A percentile compares a stretch with the other conserved stretches of the same genome.
Evolutionary conservation across 2,888 invertebrate species (phyloP).

Genomic region (Allophyes oxyacanthae): DNA sequence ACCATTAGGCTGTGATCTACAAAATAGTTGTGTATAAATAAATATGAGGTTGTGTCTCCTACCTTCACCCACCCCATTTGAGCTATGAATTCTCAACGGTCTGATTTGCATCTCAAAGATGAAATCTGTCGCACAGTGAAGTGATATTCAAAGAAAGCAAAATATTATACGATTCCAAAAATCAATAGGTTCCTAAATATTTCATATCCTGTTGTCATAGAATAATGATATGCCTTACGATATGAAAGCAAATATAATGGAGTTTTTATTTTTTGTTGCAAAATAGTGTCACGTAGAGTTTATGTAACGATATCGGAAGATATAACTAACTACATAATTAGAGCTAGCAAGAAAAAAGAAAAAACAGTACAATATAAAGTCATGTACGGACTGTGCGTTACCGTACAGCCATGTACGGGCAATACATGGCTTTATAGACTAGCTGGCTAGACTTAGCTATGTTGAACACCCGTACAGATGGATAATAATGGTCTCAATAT

Average conservation of each 20-base stretch:
- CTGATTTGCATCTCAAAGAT: slow-evolving; percentile 79
- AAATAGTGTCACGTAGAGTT: too few relatives aligned
- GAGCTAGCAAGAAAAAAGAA: too few relatives aligned
- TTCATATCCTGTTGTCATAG: slow-evolving; percentile 24
- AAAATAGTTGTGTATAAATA: slow-evolving; percentile 52
- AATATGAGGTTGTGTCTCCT: slow-evolving; percentile 55
- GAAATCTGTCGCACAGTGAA: slow-evolving; percentile 65
- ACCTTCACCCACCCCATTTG: slow-evolving; percentile 66
- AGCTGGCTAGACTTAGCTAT: too few relatives aligned
- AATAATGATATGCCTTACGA: slow-evolving; percentile 10
- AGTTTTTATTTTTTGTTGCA: too few relatives aligned
- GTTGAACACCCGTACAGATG: too few relatives aligned
- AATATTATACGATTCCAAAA: slow-evolving; percentile 57
- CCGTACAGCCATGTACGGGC: too few relatives aligned
- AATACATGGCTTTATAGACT: too few relatives aligned
- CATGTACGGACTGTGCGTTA: too few relatives aligned
- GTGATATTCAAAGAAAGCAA: slow-evolving; percentile 58
- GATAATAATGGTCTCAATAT: too few relatives aligned
- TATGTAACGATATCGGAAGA: too few relatives aligned
- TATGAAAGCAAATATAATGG: background rate
- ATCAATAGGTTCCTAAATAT: slow-evolving; percentile 47
- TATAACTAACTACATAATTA: too few relatives aligned
- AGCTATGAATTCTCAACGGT: slow-evolving; percentile 71
- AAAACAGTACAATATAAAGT: too few relatives aligned
- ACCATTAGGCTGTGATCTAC: slow-evolving; percentile 28